Evolutionary conservation across 2,888 invertebrate species (phyloP), one percentile per base, ranked within the genome.

Genomic region (Encarsia formosa): DNA sequence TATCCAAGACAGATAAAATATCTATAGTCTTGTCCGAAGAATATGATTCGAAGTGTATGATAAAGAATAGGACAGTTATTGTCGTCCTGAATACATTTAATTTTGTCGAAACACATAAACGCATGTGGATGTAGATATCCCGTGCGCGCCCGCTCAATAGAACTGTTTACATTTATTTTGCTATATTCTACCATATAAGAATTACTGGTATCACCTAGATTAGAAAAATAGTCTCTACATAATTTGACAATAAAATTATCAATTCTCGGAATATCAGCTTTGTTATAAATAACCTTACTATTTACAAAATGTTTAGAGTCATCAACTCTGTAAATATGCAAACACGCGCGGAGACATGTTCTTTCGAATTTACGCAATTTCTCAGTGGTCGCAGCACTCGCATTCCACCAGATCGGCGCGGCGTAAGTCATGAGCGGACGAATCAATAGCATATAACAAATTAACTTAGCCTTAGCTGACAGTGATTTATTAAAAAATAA

Each of bases 311-410:
- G 53, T 2, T 52, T 39, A 2, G 53, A 47, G 19, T 40, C 19
- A 0, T 35, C 18, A 0, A 42, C 42, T 24, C 50, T 41, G 20
- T 55, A 52, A 1, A 24, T 29, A 1, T 35, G 29, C 1, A 51
- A 8, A 15, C 49, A 54, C 1, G 29, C 40, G 13, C 49, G 22
- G 3, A 56, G 9, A 20, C 56, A 54, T 9, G 34, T 37, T 43
- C 58, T 56, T 26, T 58, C 56, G n/a, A 58, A 54, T 9, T 4
- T 34, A 23, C 60, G 22, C 1, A 61, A 3, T 35, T 52, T 58
- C 49, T 60, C 58, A 46, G 57, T 58, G 1, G 35, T 13, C 0
- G 56, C 19, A 0, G 58, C 55, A 2, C 46, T 37, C 1, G 49
- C 19, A 19, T 61, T 60, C 1, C 8, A 35, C 37, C 23, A 49